These are phyloP conservation scores for Triplophysa siluroides DNA, from an alignment of 2,113 vertebrate genomes.

Conservation along the genomic window DNA sequence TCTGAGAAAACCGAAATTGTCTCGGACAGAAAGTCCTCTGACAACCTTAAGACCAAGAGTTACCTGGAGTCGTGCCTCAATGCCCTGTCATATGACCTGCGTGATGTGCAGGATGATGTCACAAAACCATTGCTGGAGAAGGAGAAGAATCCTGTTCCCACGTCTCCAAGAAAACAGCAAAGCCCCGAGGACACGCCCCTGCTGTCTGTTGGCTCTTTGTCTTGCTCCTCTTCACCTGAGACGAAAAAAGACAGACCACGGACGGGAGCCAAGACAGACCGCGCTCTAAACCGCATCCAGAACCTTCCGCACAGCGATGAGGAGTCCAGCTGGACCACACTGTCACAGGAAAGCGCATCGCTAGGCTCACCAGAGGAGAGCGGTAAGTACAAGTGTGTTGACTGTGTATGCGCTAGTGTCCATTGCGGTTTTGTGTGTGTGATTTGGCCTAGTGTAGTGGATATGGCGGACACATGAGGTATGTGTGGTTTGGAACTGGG, in stretches of 20 bases:
- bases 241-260: conserved; percentile 93
- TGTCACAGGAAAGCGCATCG: conserved; percentile 92
- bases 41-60: conserved; percentile 79
- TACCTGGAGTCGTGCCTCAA: conserved; percentile 80
- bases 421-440: conserved; percentile 22
- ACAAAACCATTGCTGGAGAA: conserved; percentile 52
- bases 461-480: not conserved
- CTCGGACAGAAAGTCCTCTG: conserved; percentile 42
- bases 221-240: conserved; percentile 87
- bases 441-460: conserved; percentile 13
- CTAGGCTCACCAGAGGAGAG: conserved; percentile 86
- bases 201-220: conserved; percentile 72
- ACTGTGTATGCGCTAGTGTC: conserved; percentile 2
- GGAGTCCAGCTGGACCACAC: conserved; percentile 95
- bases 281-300: conserved; percentile 93
- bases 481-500: conserved; percentile 18
- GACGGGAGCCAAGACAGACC: conserved; percentile 93
- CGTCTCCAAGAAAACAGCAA: conserved; percentile 70
- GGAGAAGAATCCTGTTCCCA: conserved; percentile 59
- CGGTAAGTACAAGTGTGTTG: conserved; percentile 70
- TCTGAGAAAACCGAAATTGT: conserved; percentile 23
- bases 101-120: conserved; percentile 53
- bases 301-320: conserved; percentile 94
- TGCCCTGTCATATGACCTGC: conserved; percentile 66
- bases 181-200: conserved; percentile 85